Evolutionary conservation across 2,113 vertebrate species (phyloP).

Genomic region (Erythrolamprus reginae): DNA sequence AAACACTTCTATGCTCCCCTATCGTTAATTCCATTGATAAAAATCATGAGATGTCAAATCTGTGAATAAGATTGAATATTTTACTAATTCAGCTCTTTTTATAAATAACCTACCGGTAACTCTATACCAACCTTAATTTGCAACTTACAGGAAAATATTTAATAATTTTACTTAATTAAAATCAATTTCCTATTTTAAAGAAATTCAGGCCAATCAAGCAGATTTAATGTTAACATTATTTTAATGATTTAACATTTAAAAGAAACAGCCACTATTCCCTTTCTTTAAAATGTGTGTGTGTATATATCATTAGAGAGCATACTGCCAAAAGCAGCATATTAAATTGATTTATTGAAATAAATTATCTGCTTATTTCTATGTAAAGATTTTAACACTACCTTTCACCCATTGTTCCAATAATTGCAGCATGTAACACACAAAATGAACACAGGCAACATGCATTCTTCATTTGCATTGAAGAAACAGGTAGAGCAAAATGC

Average conservation of each 20-base stretch:
- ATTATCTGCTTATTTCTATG: not conserved
- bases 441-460: constrained; percentile 64
- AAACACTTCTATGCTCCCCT: not conserved
- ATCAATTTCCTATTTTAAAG: not conserved
- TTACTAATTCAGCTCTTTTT: constrained; percentile 11
- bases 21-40: not conserved
- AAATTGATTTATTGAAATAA: constrained; percentile 22
- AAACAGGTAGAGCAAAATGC: constrained; percentile 58
- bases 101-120: constrained; percentile 5
- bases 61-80: not conserved
- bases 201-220: not conserved
- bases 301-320: constrained; percentile 38
- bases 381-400: not conserved
- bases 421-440: constrained; percentile 57
- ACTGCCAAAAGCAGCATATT: constrained; percentile 44
- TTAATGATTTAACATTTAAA: not conserved
- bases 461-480: constrained; percentile 60
- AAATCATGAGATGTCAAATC: not conserved
- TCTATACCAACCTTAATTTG: not conserved
- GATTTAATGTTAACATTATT: not conserved
- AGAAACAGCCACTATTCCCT: not conserved
- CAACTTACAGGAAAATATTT: not conserved
- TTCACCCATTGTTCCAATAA: not conserved
- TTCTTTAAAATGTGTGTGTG: not conserved
- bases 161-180: not conserved